Base-by-base conservation (phyloP, 2,888 invertebrate species). In the Cheilosia scutellata region DNA sequence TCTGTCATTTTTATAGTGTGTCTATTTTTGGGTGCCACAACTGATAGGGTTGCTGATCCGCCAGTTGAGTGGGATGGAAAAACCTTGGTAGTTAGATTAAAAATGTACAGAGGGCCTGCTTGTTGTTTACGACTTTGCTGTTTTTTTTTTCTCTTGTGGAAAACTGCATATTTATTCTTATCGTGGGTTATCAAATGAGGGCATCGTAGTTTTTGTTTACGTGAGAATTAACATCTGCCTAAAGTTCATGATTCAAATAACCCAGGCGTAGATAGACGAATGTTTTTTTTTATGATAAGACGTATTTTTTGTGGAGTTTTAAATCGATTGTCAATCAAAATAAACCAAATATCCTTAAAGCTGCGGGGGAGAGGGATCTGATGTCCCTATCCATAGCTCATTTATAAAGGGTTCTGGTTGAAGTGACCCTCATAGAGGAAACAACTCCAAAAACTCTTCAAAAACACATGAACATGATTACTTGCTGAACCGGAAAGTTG, bases 111-210 rank as follows among this genome's bases (percentile, higher is more conserved):
- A 9, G 9, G 20, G 11, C 1, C 37, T 11, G 49, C n/a, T 33
- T 27, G 16, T 31, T 62, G 27, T 49, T 57, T 47, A 57, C 4
- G 25, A 44, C 2, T 44, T n/a, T 47, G 57, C 47, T 70, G 33
- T 13, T 31, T 29, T 57, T 47, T 58, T 13, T 25, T n/a, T n/a
- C n/a, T 13, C 13, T 4, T 11, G 27, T 11, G 11, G 16, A 25
- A 40, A 29, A 27, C 27, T 42, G 58, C 42, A 42, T 40, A 25
- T 25, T 60, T 3, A 27, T 16, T 63, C 4, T 63, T 20, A 25
- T 63, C 9, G 13, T 6, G n/a, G 33, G 63, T 65, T 65, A 65
- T 65, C 49, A n/a, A 62, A 47, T 7, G 16, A 11, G 16, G 29
- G 5, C 44, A 62, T 44, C 44, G 40, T 37, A 37, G n/a, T 37